Percentiles rank a stretch among this genome's conserved stretches.
These are phyloP conservation scores for Rhyacophila brunnea DNA, from an alignment of 1,140 invertebrate genomes.

Conservation along the genomic window DNA sequence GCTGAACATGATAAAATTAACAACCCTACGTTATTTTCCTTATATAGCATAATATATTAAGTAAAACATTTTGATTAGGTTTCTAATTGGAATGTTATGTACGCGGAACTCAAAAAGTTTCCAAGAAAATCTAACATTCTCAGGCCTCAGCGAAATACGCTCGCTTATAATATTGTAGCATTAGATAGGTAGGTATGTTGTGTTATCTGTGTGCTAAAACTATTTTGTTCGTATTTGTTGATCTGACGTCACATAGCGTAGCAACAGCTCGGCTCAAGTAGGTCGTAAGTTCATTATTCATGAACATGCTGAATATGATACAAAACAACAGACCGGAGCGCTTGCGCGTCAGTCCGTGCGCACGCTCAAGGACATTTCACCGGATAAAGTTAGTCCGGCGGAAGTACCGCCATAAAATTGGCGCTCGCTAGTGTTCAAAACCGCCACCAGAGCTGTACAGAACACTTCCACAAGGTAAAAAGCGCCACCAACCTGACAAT, in stretches of 20 bases:
- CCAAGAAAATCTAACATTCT: slow-evolving; percentile 17
- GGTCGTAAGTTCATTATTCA: slow-evolving; percentile 29
- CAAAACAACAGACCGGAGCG: neutral
- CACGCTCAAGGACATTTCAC: slow-evolving; percentile 24
- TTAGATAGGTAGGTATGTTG: slow-evolving; percentile 4
- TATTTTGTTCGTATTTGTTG: slow-evolving; percentile 5
- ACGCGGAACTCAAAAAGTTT: slow-evolving; percentile 7
- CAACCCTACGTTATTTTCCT: no score
- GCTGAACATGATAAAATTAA: no score
- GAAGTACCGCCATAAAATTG: slow-evolving; percentile 12
- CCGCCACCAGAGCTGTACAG: slow-evolving; percentile 18
- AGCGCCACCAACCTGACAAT: slow-evolving; percentile 3
- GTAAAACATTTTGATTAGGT: no score
- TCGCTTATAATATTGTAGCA: slow-evolving; percentile 2
- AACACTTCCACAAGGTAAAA: neutral
- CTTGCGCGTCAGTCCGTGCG: slow-evolving; percentile 3
- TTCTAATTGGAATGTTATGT: no score
- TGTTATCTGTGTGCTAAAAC: slow-evolving; percentile 16
- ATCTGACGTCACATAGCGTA: slow-evolving; percentile 24
- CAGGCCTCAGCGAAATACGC: slow-evolving; percentile 9
- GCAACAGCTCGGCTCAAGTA: slow-evolving; percentile 21
- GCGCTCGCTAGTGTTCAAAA: slow-evolving; percentile 3
- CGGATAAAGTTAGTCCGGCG: slow-evolving; percentile 20
- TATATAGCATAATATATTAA: no score
- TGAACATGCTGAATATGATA: neutral